Percentiles rank a stretch among this genome's conserved stretches.
phyloP scores from a whole-genome alignment of 2,888 invertebrate species.

The Drosophila hawaiiensis region DNA sequence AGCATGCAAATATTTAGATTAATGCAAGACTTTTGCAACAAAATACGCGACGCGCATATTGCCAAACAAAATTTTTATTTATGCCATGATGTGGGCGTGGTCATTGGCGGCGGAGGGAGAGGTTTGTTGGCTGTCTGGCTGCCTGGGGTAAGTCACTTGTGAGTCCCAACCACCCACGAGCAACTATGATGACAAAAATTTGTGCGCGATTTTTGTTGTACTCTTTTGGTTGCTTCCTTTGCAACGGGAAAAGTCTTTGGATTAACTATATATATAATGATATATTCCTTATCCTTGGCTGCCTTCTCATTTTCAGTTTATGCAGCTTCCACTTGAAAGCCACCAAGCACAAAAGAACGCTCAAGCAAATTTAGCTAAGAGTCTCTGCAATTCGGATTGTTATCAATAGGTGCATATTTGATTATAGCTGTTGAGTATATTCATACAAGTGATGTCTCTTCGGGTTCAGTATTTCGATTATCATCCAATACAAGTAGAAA shows the following conservation, averaged over 20 bases:
- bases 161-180: conserved; percentile 61
- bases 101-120: not conserved
- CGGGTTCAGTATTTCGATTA: not conserved
- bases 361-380: not conserved
- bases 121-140: conserved; percentile 28
- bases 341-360: not conserved
- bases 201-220: conserved; percentile 23
- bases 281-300: conserved; percentile 11
- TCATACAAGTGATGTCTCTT: not conserved
- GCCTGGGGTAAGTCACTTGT: conserved; percentile 44
- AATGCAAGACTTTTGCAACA: conserved; percentile 80
- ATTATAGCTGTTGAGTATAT: not conserved
- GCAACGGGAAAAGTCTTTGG: conserved; percentile 8
- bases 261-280: conserved; percentile 12
- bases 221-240: not conserved
- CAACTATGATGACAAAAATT: conserved; percentile 57
- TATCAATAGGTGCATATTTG: not conserved
- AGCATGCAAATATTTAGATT: conserved; percentile 80
- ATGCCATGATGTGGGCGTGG: conserved; percentile 51
- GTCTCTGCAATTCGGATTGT: not conserved
- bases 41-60: conserved; percentile 79
- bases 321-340: not conserved
- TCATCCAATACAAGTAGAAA: not conserved
- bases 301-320: not conserved
- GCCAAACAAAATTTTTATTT: conserved; percentile 77